Evolutionary conservation across 2,797 vertebrate genomes (phyloP).

Genomic region (Ammospiza maritima): DNA sequence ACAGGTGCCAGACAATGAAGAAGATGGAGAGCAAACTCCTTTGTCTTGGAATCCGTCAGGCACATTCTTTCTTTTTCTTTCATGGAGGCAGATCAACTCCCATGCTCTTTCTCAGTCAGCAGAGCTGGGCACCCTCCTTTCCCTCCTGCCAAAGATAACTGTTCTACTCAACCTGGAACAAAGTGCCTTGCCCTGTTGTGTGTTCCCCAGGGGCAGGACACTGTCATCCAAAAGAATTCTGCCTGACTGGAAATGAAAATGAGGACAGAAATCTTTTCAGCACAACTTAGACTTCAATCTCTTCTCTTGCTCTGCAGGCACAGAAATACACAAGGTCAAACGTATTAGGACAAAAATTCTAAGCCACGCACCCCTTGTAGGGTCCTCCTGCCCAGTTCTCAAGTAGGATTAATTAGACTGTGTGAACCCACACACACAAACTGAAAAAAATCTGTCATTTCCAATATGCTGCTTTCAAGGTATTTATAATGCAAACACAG

Average conservation of each 20-base stretch:
- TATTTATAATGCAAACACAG: conserved; percentile 53
- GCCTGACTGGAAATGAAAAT: conserved; percentile 32
- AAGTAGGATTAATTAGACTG: conserved; percentile 3
- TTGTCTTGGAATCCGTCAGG: not conserved
- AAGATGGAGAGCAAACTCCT: not conserved
- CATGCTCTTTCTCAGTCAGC: not conserved
- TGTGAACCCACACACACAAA: not conserved
- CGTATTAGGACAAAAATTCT: not conserved
- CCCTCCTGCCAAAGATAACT: not conserved
- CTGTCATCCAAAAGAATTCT: conserved; percentile 28
- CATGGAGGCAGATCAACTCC: not conserved
- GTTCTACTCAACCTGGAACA: not conserved
- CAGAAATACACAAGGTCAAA: conserved; percentile 30
- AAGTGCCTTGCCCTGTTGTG: not conserved
- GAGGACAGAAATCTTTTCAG: conserved; percentile 30
- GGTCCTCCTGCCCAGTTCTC: not conserved
- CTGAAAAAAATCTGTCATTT: not conserved
- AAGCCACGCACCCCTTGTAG: not conserved
- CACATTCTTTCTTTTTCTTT: not conserved
- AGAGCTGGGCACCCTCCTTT: not conserved
- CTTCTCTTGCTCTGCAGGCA: not conserved
- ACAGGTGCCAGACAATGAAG: not conserved
- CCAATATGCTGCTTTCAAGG: not conserved
- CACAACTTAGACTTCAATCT: conserved; percentile 24
- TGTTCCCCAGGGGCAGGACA: not conserved